Percentiles rank a stretch among this genome's conserved stretches.
Conservation (phyloP, 2,113 vertebrate species). For the Pongo abelii region DNA sequence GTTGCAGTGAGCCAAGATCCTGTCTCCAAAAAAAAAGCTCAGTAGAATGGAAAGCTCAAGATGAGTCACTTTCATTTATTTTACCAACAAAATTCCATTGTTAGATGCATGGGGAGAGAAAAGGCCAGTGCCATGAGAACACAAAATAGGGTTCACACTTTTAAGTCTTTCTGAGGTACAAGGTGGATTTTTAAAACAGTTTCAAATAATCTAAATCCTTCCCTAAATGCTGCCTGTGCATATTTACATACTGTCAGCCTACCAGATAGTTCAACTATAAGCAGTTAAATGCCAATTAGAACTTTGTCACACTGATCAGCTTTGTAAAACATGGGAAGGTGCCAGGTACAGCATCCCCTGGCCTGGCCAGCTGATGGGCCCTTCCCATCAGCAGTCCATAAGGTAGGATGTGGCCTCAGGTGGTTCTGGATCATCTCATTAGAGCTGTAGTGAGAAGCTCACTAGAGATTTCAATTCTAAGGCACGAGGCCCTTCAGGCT, state of each 20-base stretch:
- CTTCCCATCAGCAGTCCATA: conserved; percentile 36
- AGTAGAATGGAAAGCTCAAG: background rate
- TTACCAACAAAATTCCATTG: background rate
- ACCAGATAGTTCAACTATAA: background rate
- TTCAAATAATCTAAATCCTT: background rate
- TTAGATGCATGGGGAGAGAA: background rate
- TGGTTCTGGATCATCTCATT: conserved; percentile 10
- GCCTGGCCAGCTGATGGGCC: background rate
- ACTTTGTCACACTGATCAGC: background rate
- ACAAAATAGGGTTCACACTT: background rate
- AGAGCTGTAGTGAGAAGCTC: conserved; percentile 26
- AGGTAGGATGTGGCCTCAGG: conserved; percentile 33
- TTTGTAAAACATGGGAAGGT: conserved; percentile 18
- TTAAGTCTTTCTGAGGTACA: background rate
- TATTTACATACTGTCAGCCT: background rate
- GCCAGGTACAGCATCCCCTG: background rate
- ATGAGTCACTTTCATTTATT: background rate
- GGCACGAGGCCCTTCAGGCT: conserved; percentile 32
- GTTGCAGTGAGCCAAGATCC: too few relatives aligned
- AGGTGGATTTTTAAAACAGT: background rate
- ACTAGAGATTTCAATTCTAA: conserved; percentile 57
- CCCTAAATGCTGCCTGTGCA: background rate
- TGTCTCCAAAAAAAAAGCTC: background rate
- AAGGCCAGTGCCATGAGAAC: background rate
- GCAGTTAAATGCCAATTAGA: conserved; percentile 12